Evolutionary conservation across 2,113 vertebrate species (phyloP).

Genomic region (Dendropsophus ebraccatus): DNA sequence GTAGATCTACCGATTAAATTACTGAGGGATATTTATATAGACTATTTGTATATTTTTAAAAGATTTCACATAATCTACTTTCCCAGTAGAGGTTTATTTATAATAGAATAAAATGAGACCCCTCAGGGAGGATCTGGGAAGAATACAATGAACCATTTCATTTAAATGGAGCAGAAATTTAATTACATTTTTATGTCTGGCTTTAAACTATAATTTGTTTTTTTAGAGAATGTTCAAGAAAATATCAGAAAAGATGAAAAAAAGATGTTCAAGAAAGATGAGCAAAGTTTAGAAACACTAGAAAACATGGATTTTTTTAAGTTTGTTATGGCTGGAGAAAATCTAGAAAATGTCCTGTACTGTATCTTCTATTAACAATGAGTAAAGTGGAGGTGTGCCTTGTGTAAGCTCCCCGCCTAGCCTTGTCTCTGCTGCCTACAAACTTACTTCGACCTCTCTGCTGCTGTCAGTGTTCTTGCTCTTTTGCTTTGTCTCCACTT

Average conservation of each 20-base stretch:
- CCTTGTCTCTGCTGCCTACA: no score
- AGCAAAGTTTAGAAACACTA: neutral
- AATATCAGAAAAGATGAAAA: no score
- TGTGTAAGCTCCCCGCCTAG: no score
- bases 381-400: no score
- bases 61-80: slow-evolving; percentile 13
- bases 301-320: neutral
- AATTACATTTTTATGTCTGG: neutral
- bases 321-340: neutral
- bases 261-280: no score
- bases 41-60: slow-evolving; percentile 31
- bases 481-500: no score
- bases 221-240: neutral
- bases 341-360: no score
- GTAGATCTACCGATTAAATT: neutral
- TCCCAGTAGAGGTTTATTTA: slow-evolving; percentile 30
- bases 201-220: neutral
- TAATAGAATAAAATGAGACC: neutral
- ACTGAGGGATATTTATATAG: neutral
- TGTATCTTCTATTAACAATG: no score
- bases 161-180: neutral
- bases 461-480: no score
- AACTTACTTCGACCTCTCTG: no score
- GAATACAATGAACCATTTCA: slow-evolving; percentile 24
- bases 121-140: neutral